phyloP scores from a whole-genome alignment of 1,140 invertebrate genomes.

The Macrostomum lignano region DNA sequence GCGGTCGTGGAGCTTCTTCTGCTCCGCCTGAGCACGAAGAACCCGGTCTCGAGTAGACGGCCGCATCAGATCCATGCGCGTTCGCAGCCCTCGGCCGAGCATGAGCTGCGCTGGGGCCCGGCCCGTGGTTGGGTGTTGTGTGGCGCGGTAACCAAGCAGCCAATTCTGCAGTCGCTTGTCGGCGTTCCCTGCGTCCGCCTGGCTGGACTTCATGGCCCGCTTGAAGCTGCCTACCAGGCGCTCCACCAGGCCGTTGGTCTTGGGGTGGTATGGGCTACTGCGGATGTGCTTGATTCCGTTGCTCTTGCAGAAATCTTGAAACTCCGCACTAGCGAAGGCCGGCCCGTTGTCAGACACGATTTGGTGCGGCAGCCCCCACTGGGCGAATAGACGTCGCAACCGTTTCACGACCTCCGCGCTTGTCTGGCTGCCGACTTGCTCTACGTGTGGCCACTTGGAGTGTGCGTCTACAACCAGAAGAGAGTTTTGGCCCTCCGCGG shows the following conservation, averaged over 20 bases:
- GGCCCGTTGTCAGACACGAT: constrained; percentile 10
- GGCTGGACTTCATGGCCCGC: too few relatives aligned
- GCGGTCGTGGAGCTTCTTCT: too few relatives aligned
- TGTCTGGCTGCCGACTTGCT: constrained; percentile 7
- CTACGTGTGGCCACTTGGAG: constrained; percentile 30
- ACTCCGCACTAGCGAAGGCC: constrained; percentile 9
- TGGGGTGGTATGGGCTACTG: constrained; percentile 13
- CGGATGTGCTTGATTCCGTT: constrained; percentile 9
- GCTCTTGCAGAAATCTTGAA: constrained; percentile 7
- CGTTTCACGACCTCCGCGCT: constrained; percentile 6
- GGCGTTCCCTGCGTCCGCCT: too few relatives aligned
- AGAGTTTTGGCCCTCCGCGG: constrained; percentile 16
- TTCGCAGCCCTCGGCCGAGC: too few relatives aligned
- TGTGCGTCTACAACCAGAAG: constrained; percentile 25
- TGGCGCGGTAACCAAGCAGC: too few relatives aligned
- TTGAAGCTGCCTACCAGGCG: too few relatives aligned
- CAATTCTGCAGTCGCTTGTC: too few relatives aligned
- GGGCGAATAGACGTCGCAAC: constrained; percentile 10
- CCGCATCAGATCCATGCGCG: too few relatives aligned
- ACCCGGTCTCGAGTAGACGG: too few relatives aligned
- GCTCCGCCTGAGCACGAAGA: too few relatives aligned
- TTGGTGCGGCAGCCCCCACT: constrained; percentile 9
- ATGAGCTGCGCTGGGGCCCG: too few relatives aligned
- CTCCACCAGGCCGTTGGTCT: constrained; percentile 16
- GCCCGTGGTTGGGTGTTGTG: too few relatives aligned